A percentile compares a stretch with the other conserved stretches of the same genome.
These are phyloP conservation scores for Drosophila stalkeri DNA, from an alignment of 2,888 invertebrate species.

Conservation along the genomic window DNA sequence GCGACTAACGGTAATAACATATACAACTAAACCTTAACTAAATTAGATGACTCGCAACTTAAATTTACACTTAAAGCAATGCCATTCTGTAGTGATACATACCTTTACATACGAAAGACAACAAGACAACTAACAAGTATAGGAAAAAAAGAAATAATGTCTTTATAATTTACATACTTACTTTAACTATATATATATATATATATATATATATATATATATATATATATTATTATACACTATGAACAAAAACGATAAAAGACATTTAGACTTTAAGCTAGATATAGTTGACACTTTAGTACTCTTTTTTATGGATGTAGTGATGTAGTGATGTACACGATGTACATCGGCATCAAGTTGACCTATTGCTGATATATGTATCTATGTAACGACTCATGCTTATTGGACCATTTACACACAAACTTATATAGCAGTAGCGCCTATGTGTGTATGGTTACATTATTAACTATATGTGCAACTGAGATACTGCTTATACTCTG, in stretches of 20 bases:
- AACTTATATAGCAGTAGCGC: slow-evolving; percentile 41
- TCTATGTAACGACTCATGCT: slow-evolving; percentile 63
- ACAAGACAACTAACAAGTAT: slow-evolving; percentile 16
- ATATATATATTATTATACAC: slow-evolving; percentile 16
- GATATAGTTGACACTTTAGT: slow-evolving; percentile 40
- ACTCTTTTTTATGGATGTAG: slow-evolving; percentile 24
- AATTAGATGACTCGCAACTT: slow-evolving; percentile 39
- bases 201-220: slow-evolving; percentile 10
- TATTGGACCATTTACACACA: slow-evolving; percentile 73
- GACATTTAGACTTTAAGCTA: slow-evolving; percentile 53
- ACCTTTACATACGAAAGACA: slow-evolving; percentile 13
- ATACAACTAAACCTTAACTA: slow-evolving; percentile 47
- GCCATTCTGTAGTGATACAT: slow-evolving; percentile 84
- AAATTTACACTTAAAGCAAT: slow-evolving; percentile 81
- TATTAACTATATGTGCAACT: slow-evolving; percentile 15
- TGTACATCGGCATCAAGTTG: slow-evolving; percentile 29
- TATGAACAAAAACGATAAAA: slow-evolving; percentile 21
- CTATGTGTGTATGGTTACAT: slow-evolving; percentile 1
- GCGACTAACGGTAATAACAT: slow-evolving; percentile 38
- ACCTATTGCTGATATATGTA: slow-evolving; percentile 56
- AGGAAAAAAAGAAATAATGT: slow-evolving; percentile 18
- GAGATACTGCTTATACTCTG: slow-evolving; percentile 76
- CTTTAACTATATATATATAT: slow-evolving; percentile 10
- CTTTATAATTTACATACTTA: slow-evolving; percentile 31
- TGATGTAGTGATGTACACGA: neutral